Conservation (phyloP, 2,797 vertebrate species). For the Eutrigla gurnardus region DNA sequence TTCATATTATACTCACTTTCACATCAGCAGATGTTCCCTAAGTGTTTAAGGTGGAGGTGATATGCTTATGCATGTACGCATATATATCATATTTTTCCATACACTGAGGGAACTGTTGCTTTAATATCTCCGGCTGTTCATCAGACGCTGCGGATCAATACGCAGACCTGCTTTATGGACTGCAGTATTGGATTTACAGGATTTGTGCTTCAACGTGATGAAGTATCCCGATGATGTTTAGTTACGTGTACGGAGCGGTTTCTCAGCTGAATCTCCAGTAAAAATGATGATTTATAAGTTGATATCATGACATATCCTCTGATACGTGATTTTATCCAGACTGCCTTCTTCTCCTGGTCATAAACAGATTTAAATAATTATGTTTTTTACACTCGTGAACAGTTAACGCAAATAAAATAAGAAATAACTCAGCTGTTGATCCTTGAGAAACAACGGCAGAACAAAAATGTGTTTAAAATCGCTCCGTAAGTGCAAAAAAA, state of each 20-base stretch:
- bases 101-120: slow-evolving; percentile 24
- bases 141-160: slow-evolving; percentile 53
- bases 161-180: slow-evolving; percentile 49
- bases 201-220: slow-evolving; percentile 51
- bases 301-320: neutral
- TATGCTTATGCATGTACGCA: neutral
- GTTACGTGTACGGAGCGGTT: slow-evolving; percentile 2
- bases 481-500: slow-evolving; percentile 58
- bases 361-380: slow-evolving; percentile 43
- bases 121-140: slow-evolving; percentile 21
- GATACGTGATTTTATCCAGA: slow-evolving; percentile 14
- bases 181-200: slow-evolving; percentile 55
- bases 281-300: neutral
- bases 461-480: slow-evolving; percentile 63
- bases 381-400: slow-evolving; percentile 36
- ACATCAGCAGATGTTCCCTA: neutral
- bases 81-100: neutral
- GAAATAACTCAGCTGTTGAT: slow-evolving; percentile 53
- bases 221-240: slow-evolving; percentile 41
- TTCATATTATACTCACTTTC: neutral
- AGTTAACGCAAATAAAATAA: slow-evolving; percentile 50
- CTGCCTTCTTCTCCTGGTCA: slow-evolving; percentile 15
- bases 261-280: slow-evolving; percentile 2
- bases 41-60: neutral
- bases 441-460: slow-evolving; percentile 42